phyloP scores from a whole-genome alignment of 2,113 vertebrate genomes.

The Brienomyrus brachyistius region DNA sequence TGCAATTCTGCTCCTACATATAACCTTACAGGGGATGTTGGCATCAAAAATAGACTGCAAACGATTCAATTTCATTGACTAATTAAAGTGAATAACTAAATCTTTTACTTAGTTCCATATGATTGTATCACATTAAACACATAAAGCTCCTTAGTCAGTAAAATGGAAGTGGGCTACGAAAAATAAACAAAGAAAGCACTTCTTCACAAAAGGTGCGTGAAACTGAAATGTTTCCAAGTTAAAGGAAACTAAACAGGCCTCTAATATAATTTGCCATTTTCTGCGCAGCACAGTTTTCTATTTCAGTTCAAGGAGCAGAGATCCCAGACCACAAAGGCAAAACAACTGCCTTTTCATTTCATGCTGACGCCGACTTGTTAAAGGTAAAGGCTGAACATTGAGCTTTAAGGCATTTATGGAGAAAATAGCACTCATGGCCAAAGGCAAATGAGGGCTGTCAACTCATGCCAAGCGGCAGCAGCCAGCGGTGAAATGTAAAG shows the following conservation, averaged over 20 bases:
- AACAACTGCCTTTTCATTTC: conserved; percentile 43
- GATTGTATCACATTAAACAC: neutral
- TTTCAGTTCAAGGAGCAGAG: neutral
- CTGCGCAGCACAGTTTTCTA: neutral
- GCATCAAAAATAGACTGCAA: neutral
- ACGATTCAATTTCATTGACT: neutral
- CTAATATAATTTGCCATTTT: neutral
- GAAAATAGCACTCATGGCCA: conserved; percentile 46
- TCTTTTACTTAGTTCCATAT: neutral
- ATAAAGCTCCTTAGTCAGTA: neutral
- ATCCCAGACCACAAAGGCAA: neutral
- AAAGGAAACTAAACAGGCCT: neutral
- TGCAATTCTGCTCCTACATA: neutral
- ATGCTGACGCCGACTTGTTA: conserved; percentile 51
- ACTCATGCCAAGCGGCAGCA: conserved; percentile 28
- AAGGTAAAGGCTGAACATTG: conserved; percentile 33
- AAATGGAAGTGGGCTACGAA: neutral
- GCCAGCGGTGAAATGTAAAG: conserved; percentile 43
- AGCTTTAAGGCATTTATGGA: conserved; percentile 50
- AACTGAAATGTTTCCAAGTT: neutral
- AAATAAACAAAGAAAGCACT: neutral
- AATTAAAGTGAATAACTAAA: neutral
- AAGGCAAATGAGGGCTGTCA: conserved; percentile 48
- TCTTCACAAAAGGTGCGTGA: conserved; percentile 3
- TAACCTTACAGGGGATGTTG: neutral